Base-by-base conservation (phyloP, 1,140 invertebrate species). In the Ostrea denselamellosa region DNA sequence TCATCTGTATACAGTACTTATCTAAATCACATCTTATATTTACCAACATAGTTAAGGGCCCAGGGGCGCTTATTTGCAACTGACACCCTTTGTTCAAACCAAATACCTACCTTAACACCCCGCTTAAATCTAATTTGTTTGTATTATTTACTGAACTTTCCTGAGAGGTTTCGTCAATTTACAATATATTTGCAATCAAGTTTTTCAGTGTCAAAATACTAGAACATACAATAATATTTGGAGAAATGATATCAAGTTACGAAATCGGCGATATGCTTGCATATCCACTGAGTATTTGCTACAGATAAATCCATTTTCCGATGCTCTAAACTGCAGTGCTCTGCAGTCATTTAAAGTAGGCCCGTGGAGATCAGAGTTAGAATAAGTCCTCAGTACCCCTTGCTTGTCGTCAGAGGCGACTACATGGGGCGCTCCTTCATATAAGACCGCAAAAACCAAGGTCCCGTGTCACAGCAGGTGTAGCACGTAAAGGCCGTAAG, bases 21-120 rank as follows among this genome's bases (percentile, higher is more conserved):
- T 14, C 28, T 25, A 77, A 25, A 34, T 77, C 25, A 77, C 28
- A 77, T 77, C 14, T 77, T 34, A 77, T 77, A 77, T 77, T 77
- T 77, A 77, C 68, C 68, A 28, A 44, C 68, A 77, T 0, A 25
- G 68, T 34, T 25, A 77, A 77, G 14, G 25, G 68, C 14, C 10
- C 25, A 34, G 14, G 28, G 68, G 68, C 25, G 68, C 28, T 77
- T 34, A 77, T 77, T 14, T 28, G 25, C 68, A 34, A 4, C 14
- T 25, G 8, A 77, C 9, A 77, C 0, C 17, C 68, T 77, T 28
- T 77, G 14, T 34, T 34, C 25, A 77, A 25, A 25, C 14, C 22
- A 12, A 77, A 77, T 25, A 34, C 68, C 68, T 77, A 14, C 68
- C 28, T 2, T 8, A 25, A 34, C 25, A 3, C 14, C 14, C 0